Base-by-base conservation (phyloP, 2,113 vertebrate genomes). In the Neotoma lepida region DNA sequence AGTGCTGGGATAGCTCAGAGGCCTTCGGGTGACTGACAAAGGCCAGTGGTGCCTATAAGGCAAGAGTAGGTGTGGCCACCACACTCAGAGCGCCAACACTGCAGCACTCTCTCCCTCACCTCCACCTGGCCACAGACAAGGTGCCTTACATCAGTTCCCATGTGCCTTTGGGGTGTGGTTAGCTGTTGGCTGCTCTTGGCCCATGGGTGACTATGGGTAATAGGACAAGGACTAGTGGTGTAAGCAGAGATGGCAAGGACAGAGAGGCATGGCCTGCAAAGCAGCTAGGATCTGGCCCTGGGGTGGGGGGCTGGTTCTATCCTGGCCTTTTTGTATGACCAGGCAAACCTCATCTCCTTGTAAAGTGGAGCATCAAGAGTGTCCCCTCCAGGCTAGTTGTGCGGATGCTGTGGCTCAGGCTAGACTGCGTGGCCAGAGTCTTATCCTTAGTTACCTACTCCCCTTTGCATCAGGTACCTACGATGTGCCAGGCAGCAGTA, bases 381-480 rank as follows among this genome's bases (percentile, higher is more conserved):
- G 41, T 15, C 28, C 70, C 2, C 20, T 13, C 39, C 4, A 12
- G 33, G 22, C 44, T 35, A 4, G 4, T 26, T n/a, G 0, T 24
- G 49, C 46, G 49, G 39, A 20, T 14, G 58, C 18, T 6, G 13
- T 22, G 14, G 22, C 49, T 24, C 24, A 33, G 14, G 13, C 35
- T 0, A 4, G 26, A 9, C 39, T 1, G 0, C 81, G 54, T 35
- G 12, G 71, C 66, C 12, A 12, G 33, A 10, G 10, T 39, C n/a
- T 51, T 33, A 78, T 4, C 0, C 9, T 10, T 24, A 0, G 20
- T 28, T n/a, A 82, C 12, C 61, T 44, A 13, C 33, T 68, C 12
- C 9, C 0, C 87, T 15, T 0, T 9, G n/a, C 44, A 6, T n/a
- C n/a, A 68, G 44, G 10, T 13, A 41, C 26, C 74, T 51, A 0